Base-by-base conservation (phyloP, 1,140 invertebrate species). In the Hyles vespertilio region DNA sequence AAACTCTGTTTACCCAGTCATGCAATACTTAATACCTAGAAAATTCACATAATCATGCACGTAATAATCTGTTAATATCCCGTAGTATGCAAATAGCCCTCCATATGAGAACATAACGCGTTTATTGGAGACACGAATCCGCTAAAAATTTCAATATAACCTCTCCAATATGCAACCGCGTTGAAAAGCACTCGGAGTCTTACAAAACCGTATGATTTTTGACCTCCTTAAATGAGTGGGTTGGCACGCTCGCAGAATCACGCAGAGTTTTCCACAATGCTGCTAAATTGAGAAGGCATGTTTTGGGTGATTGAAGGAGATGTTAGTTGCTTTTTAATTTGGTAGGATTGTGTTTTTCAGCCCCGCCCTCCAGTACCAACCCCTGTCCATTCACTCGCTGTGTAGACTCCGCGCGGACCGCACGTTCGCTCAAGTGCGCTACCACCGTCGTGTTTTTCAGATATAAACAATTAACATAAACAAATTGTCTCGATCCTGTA, bases 381-480 rank as follows among this genome's bases (percentile, higher is more conserved):
- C 78, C 76, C 68, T 68, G 70, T 77, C 73, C 79, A 81, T 81
- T 81, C 79, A 81, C 72, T 77, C 69, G 69, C 56, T 59, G 61
- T 58, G 59, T 4, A 34, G n/a, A 60, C 57, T 69, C 63, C 70
- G 66, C 44, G 44, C 32, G 10, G 70, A 65, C 63, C 68, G 63
- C 58, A 60, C 61, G 72, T 68, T n/a, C 48, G 5, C 32, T 40
- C 5, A 40, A 5, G 36, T 55, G 33, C 48, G 5, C 32, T 46
- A 51, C 51, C 56, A 56, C 54, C 55, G 9, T 47, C 68, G 72
- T 71, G 66, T 69, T 62, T 63, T 34, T 51, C 22, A 50, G 22
- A 32, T 32, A 51, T 51, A 51, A 51, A 51, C 50, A 62, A 63
- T 55, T 44, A 40, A 69, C 56, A 65, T 62, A 67, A 77, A 77